Base-by-base conservation (phyloP, 2,888 invertebrate species). In the Thereva nobilitata region DNA sequence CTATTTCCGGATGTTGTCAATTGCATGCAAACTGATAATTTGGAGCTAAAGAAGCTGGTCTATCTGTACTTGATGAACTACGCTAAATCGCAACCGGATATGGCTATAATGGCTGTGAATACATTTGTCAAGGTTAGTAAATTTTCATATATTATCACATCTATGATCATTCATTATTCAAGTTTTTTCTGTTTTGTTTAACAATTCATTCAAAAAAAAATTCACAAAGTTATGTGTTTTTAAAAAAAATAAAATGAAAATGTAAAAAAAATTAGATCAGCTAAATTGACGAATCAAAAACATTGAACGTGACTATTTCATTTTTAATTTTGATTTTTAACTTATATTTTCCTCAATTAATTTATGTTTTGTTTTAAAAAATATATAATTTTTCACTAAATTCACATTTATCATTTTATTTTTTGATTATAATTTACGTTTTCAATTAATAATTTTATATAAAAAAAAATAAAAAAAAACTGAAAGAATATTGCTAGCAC, bases 31-130 rank as follows among this genome's bases (percentile, higher is more conserved):
- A 99, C 99, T 0, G 99, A 99, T 79, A 99, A 99, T 82, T 84
- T 99, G 77, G 99, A 99, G 81, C 82, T 99, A 74, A 99, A 99
- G 83, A 99, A 99, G 77, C 84, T 99, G 57, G 99, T 99, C 1
- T 99, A 99, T 80, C 84, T 99, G 61, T 99, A 99, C 79, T 83
- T 99, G 75, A 99, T 99, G 99, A 99, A 99, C 82, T 99, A 99
- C 82, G 99, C 99, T 64, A 99, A 99, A 82, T 97, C 96, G 64
- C 99, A 99, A 82, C 99, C 99, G 0, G 99, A 99, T 79, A 96
- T 98, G 93, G 99, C 99, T 65, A 99, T 99, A 70, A 97, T 99
- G 97, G 99, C 99, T 8, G 99, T 99, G 67, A 99, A 99, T 83
- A 99, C 99, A 5, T 99, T 99, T 84, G 99, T 99, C 72, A 98